A percentile compares a stretch with the other conserved stretches of the same genome.
phyloP scores from a whole-genome alignment of 2,113 vertebrate species.

The Gavialis gangeticus region DNA sequence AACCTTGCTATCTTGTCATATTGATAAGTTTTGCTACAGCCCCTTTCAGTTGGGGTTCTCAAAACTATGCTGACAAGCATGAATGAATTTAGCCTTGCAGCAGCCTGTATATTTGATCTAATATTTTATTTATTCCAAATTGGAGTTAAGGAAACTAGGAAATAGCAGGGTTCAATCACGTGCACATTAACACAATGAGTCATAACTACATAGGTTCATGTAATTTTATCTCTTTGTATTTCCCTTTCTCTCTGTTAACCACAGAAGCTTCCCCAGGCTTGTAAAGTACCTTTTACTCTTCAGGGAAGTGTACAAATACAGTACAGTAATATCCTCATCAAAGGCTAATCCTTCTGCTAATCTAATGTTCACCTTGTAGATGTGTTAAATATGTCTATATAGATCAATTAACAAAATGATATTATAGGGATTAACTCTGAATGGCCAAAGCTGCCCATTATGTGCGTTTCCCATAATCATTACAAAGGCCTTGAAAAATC shows the following conservation, averaged over 20 bases:
- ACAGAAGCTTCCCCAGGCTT: slow-evolving; percentile 46
- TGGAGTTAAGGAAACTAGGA: too few relatives aligned
- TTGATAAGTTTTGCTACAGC: too few relatives aligned
- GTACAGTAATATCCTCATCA: background rate
- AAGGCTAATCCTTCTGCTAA: slow-evolving; percentile 29
- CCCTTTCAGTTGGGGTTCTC: too few relatives aligned
- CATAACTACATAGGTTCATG: too few relatives aligned
- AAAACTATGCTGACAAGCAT: too few relatives aligned
- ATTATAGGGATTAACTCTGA: slow-evolving; percentile 42
- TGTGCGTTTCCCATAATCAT: background rate
- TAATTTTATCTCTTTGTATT: background rate
- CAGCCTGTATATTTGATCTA: too few relatives aligned
- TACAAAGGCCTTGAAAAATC: background rate
- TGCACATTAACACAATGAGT: too few relatives aligned
- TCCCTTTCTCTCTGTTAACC: slow-evolving; percentile 1
- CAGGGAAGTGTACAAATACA: slow-evolving; percentile 13
- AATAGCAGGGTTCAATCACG: too few relatives aligned
- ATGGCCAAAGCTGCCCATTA: slow-evolving; percentile 26
- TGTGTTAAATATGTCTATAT: background rate
- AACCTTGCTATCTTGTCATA: too few relatives aligned
- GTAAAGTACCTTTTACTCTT: slow-evolving; percentile 36
- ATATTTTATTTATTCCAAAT: too few relatives aligned
- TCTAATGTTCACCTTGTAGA: background rate
- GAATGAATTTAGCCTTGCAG: too few relatives aligned
- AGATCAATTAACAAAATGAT: slow-evolving; percentile 41